Percentiles rank a stretch among this genome's conserved stretches.
Conservation (phyloP, 2,888 invertebrate species). For the Lobophora halterata region DNA sequence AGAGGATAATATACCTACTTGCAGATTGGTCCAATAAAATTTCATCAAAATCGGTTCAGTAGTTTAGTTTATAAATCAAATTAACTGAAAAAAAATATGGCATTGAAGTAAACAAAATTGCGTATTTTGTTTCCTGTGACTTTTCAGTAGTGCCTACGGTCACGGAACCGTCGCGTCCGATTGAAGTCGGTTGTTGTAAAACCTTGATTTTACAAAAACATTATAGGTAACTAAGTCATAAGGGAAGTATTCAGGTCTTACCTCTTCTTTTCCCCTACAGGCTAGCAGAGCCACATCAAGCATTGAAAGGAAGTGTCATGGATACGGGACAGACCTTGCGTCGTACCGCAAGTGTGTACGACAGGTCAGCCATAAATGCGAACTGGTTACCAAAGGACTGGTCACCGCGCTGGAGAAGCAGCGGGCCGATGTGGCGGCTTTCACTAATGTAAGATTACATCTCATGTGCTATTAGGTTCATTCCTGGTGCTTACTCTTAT, state of each 20-base stretch:
- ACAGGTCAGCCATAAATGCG: slow-evolving; percentile 42
- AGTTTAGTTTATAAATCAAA: no score
- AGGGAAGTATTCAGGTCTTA: background rate
- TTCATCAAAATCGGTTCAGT: no score
- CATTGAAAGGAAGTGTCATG: slow-evolving; percentile 42
- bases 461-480: background rate
- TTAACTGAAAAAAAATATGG: no score
- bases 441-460: slow-evolving; percentile 43
- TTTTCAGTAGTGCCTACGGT: no score
- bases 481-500: background rate
- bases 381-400: slow-evolving; percentile 48
- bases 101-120: no score
- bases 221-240: background rate
- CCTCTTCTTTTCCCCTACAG: slow-evolving; percentile 28
- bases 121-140: no score
- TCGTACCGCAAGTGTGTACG: slow-evolving; percentile 49
- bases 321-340: slow-evolving; percentile 26
- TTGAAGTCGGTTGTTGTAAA: no score
- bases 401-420: slow-evolving; percentile 44
- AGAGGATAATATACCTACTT: no score
- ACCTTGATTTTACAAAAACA: no score
- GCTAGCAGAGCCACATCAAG: slow-evolving; percentile 45
- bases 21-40: no score
- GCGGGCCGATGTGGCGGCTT: slow-evolving; percentile 39
- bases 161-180: no score